Conservation (phyloP, 2,888 invertebrate genomes). For the Rotaria sp. region DNA sequence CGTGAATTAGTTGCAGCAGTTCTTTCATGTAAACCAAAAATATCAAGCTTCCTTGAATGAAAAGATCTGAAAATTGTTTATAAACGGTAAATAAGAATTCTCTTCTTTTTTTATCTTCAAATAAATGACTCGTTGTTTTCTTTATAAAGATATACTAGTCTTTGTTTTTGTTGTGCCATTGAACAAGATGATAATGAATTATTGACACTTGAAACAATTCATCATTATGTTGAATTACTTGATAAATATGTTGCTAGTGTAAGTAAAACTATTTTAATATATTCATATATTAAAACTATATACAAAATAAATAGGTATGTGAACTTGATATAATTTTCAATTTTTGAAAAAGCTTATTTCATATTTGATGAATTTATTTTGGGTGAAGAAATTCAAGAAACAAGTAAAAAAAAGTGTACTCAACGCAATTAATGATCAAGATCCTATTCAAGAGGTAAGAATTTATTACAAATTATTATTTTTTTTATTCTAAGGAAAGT, state of each 20-base stretch:
- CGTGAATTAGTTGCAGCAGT: slow-evolving; percentile 88
- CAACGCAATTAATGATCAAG: slow-evolving; percentile 97
- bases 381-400: slow-evolving; percentile 97
- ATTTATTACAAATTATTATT: too few relatives aligned
- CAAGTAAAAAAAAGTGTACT: slow-evolving; percentile 97
- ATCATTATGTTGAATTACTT: slow-evolving; percentile 92
- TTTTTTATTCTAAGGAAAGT: not conserved
- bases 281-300: not conserved
- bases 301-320: slow-evolving; percentile 72
- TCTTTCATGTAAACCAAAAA: slow-evolving; percentile 82
- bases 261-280: slow-evolving; percentile 58
- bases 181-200: slow-evolving; percentile 96
- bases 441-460: slow-evolving; percentile 96
- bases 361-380: slow-evolving; percentile 91
- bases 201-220: slow-evolving; percentile 87
- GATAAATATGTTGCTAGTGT: slow-evolving; percentile 99
- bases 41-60: slow-evolving; percentile 99
- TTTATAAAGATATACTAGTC: slow-evolving; percentile 77
- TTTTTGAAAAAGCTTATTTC: slow-evolving; percentile 99
- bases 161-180: slow-evolving; percentile 98
- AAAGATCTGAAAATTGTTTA: slow-evolving; percentile 97
- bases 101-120: slow-evolving; percentile 20
- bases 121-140: not conserved
- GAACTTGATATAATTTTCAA: slow-evolving; percentile 99
- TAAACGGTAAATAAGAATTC: slow-evolving; percentile 72